Percentiles rank a stretch among this genome's conserved stretches.
phyloP scores from a whole-genome alignment of 2,888 invertebrate species.

The Apotomis betuletana region DNA sequence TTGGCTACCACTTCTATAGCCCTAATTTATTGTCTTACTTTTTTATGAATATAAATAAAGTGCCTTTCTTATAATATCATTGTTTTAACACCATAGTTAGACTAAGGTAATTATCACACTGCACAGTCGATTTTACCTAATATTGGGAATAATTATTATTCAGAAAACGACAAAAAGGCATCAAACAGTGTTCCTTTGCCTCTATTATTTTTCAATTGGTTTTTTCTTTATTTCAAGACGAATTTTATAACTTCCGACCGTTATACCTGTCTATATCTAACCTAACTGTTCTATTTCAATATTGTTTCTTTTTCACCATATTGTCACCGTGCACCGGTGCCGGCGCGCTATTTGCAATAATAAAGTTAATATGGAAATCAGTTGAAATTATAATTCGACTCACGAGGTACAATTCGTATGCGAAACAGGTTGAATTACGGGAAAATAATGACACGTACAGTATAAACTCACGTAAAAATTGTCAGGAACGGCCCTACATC shows the following conservation, averaged over 20 bases:
- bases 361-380: too few species aligned
- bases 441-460: too few species aligned
- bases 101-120: slow-evolving; percentile 10
- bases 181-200: neutral
- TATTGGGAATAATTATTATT: neutral
- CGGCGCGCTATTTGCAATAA: too few species aligned
- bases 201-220: neutral
- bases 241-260: neutral
- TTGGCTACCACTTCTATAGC: slow-evolving; percentile 38
- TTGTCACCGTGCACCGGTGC: too few species aligned
- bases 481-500: too few species aligned
- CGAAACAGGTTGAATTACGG: too few species aligned
- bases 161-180: slow-evolving; percentile 5
- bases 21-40: slow-evolving; percentile 57
- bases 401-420: too few species aligned
- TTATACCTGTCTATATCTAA: neutral
- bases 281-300: neutral
- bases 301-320: too few species aligned
- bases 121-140: neutral
- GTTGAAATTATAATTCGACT: too few species aligned
- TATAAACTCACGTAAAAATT: too few species aligned
- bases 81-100: slow-evolving; percentile 32
- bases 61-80: slow-evolving; percentile 61
- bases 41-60: slow-evolving; percentile 58
- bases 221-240: neutral